Evolutionary conservation across 2,888 invertebrate genomes (phyloP).

Genomic region (Philonicus albiceps): DNA sequence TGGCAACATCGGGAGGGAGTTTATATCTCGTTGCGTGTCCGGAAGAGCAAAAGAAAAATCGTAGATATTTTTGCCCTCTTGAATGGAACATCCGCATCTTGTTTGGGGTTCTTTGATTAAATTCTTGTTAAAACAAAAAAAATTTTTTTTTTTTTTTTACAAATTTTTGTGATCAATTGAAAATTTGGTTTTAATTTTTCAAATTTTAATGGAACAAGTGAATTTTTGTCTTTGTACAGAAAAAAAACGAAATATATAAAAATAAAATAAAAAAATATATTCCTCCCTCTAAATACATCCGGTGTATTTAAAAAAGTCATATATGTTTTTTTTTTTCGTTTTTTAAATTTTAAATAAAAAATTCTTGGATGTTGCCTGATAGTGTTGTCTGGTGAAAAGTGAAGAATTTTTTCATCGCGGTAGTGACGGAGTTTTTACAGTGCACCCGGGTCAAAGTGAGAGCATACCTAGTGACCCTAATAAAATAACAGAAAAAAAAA

Average conservation of each 20-base stretch:
- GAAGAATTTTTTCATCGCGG: not conserved
- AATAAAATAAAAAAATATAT: not conserved
- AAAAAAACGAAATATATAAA: not conserved
- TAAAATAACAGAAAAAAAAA: not conserved
- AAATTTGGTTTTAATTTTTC: not conserved
- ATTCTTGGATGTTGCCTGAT: not conserved
- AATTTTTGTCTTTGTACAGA: not conserved
- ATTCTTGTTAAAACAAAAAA: not conserved
- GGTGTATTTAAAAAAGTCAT: no score
- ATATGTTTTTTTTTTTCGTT: no score
- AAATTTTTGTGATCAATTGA: not conserved
- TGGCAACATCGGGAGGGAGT: slow-evolving; percentile 61
- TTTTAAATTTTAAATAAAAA: not conserved
- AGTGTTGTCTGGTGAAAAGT: not conserved
- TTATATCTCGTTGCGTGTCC: slow-evolving; percentile 53
- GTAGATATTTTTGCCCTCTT: not conserved
- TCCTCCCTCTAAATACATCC: not conserved
- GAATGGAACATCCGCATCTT: slow-evolving; percentile 11
- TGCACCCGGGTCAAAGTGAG: not conserved
- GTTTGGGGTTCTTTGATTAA: not conserved
- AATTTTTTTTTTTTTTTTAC: no score
- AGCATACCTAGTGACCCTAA: not conserved
- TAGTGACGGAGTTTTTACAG: not conserved
- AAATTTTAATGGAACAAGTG: not conserved
- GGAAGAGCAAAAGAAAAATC: not conserved